These are phyloP conservation scores for Manis pentadactyla DNA, from an alignment of 2,797 vertebrate genomes.

Conservation along the genomic window DNA sequence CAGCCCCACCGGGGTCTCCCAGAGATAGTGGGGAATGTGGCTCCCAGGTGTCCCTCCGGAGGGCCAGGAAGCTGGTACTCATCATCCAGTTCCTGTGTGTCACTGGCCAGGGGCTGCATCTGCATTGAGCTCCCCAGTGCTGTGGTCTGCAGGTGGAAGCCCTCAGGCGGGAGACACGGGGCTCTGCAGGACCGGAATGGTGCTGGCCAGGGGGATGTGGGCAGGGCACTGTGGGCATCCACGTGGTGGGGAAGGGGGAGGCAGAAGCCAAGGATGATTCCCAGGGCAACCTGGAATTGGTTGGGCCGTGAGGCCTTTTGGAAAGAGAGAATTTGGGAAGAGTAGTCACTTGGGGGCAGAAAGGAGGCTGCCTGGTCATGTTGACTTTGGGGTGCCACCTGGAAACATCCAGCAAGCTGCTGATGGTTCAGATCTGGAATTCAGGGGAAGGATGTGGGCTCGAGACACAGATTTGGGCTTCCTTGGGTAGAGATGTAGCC, in stretches of 20 bases:
- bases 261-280: background rate
- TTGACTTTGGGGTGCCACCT: background rate
- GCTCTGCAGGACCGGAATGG: background rate
- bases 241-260: rapidly evolving
- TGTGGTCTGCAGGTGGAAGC: background rate
- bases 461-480: background rate
- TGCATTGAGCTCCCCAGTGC: rapidly evolving
- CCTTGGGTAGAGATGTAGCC: background rate
- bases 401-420: background rate
- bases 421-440: background rate
- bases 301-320: background rate
- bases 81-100: background rate
- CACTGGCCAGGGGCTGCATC: background rate
- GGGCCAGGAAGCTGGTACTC: background rate
- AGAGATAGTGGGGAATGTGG: background rate
- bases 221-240: background rate
- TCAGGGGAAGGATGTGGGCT: background rate
- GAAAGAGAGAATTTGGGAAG: background rate
- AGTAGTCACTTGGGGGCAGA: background rate
- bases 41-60: background rate
- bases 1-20: background rate
- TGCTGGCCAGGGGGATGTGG: background rate
- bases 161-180: background rate
- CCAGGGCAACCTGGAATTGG: background rate
- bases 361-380: background rate